Base-by-base conservation (phyloP, 1,140 invertebrate species). In the Sycophila sp. region DNA sequence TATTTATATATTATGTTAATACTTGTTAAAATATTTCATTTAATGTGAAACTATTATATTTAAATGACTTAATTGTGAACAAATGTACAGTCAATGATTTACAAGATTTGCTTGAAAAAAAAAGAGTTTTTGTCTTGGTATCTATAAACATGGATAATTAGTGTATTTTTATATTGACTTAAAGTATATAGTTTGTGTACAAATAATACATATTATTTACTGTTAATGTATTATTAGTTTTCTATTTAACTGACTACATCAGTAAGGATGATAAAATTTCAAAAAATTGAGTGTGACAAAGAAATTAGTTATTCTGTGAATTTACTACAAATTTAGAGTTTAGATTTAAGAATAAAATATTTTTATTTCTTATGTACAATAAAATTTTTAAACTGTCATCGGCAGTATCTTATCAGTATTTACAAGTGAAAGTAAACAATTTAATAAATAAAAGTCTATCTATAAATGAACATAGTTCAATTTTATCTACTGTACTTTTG, bases 351-450 rank as follows among this genome's bases (percentile, higher is more conserved):
- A 63, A 51, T 63, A 49, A 63, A 63, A 63, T 47, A 49, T 63
- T 49, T 63, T 63, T 63, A 65, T 65, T 64, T 51, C 22, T 36
- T 65, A 30, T 53, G 45, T 49, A 65, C 28, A 53, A 53, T 65
- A 53, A 32, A 38, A 47, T 24, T 60, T 49, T 53, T 19, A 17
- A 47, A 28, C 42, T 63, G 60, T 63, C 45, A 63, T 34, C 51
- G 51, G 51, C 42, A 49, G 47, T 60, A 11, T 11, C 32, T 42
- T n/a, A 38, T 38, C 7, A 51, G n/a, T 65, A 65, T 65, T 17
- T 69, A 71, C 38, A 72, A 51, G 11, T 56, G 15, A 11, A 60
- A 49, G 17, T 42, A 5, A 45, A 5, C 5, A 40, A 28, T 45
- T 4, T 13, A 26, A 1, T 45, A 64, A 49, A 19, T 34, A 49